Conservation (phyloP, 2,888 invertebrate genomes). For the Nomada fucata region DNA sequence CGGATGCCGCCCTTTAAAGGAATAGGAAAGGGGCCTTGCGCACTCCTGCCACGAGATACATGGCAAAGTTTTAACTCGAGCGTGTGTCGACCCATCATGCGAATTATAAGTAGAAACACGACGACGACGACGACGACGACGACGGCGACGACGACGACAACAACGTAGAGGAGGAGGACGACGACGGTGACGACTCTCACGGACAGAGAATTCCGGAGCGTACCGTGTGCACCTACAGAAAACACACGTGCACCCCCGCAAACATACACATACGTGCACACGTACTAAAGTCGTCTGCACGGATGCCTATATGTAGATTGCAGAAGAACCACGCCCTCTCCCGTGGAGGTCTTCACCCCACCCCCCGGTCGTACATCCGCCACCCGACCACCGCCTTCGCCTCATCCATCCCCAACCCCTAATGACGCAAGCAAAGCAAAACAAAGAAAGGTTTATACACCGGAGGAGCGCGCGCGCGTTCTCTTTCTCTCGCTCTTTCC, state of each 20-base stretch:
- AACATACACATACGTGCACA: slow-evolving; percentile 63
- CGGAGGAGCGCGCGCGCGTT: slow-evolving; percentile 67
- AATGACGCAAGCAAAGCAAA: slow-evolving; percentile 86
- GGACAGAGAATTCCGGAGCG: slow-evolving; percentile 51
- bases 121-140: slow-evolving; percentile 54
- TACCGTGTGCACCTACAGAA: slow-evolving; percentile 60
- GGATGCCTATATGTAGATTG: slow-evolving; percentile 79
- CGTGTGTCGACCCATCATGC: slow-evolving; percentile 78
- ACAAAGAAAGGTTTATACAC: slow-evolving; percentile 85
- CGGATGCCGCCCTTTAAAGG: slow-evolving; percentile 50
- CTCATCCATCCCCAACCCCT: slow-evolving; percentile 82
- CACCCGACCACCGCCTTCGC: slow-evolving; percentile 68
- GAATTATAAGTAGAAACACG: slow-evolving; percentile 76
- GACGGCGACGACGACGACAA: slow-evolving; percentile 51
- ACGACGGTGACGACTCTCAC: slow-evolving; percentile 49
- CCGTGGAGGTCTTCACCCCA: slow-evolving; percentile 70
- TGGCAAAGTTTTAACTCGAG: slow-evolving; percentile 78
- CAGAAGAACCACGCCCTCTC: slow-evolving; percentile 83
- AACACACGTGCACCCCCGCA: slow-evolving; percentile 61
- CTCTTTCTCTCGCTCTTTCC: slow-evolving; percentile 55
- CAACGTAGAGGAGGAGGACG: slow-evolving; percentile 39
- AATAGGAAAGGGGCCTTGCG: slow-evolving; percentile 43
- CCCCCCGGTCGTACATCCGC: slow-evolving; percentile 65
- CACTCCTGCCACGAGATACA: slow-evolving; percentile 65
- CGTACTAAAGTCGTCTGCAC: slow-evolving; percentile 73